These are phyloP conservation scores for Amblyraja radiata DNA, from an alignment of 2,797 vertebrate genomes.

Conservation along the genomic window DNA sequence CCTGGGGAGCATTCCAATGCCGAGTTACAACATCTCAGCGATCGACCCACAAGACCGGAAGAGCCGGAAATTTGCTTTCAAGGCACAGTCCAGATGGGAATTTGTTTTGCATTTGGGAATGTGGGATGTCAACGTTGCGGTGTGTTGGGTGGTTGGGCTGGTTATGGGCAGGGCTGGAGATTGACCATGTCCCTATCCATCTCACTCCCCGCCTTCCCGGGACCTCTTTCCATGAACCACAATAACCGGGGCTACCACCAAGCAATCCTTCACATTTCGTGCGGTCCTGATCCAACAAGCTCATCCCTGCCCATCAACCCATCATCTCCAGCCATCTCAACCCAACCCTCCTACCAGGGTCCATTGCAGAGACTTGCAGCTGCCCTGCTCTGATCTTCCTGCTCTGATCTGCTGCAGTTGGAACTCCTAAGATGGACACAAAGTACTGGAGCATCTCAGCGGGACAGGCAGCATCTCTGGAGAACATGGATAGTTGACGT, in stretches of 20 bases:
- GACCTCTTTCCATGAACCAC: too few species aligned
- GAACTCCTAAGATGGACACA: too few species aligned
- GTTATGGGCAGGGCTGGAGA: neutral
- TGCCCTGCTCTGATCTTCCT: neutral
- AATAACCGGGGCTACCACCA: too few species aligned
- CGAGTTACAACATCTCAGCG: conserved; percentile 77
- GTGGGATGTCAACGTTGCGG: neutral
- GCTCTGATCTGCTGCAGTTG: too few species aligned
- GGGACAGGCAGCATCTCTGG: too few species aligned
- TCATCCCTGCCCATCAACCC: too few species aligned
- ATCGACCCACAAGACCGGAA: conserved; percentile 72
- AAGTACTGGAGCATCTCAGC: too few species aligned
- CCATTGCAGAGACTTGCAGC: neutral
- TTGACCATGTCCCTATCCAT: neutral
- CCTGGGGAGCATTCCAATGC: conserved; percentile 78
- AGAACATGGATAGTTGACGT: too few species aligned
- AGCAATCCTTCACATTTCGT: neutral
- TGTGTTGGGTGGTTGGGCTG: neutral
- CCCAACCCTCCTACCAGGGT: too few species aligned
- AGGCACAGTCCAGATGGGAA: conserved; percentile 52
- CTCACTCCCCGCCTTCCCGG: neutral
- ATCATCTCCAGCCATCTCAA: too few species aligned
- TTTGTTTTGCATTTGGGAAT: neutral
- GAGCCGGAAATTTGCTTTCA: conserved; percentile 79
- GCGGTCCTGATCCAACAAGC: neutral